These are phyloP conservation scores for Acromyrmex heyeri DNA, from an alignment of 1,140 invertebrate genomes.

Conservation along the genomic window DNA sequence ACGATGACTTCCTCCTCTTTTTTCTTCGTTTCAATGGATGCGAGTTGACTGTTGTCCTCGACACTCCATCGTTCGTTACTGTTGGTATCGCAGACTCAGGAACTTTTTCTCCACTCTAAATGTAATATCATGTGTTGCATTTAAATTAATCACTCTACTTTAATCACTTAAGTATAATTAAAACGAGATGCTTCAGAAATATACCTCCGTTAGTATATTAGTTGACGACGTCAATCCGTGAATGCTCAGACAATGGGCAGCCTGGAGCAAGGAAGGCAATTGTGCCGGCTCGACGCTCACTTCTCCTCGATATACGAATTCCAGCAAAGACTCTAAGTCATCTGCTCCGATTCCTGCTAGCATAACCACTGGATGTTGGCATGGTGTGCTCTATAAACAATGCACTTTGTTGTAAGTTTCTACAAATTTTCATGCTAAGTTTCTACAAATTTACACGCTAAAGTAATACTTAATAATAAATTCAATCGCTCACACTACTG, in stretches of 20 bases:
- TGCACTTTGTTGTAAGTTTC: slow-evolving; percentile 23
- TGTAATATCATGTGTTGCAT: neutral
- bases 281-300: slow-evolving; percentile 89
- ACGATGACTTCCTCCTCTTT: slow-evolving; percentile 84
- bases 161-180: neutral
- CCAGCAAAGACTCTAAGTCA: slow-evolving; percentile 88
- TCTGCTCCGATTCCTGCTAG: slow-evolving; percentile 89
- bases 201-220: slow-evolving; percentile 85
- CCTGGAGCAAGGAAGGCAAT: slow-evolving; percentile 88
- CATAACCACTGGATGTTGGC: slow-evolving; percentile 90
- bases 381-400: slow-evolving; percentile 88
- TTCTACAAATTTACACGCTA: neutral
- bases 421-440: neutral
- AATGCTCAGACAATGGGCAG: slow-evolving; percentile 89
- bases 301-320: slow-evolving; percentile 90
- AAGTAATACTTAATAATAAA: too few relatives aligned
- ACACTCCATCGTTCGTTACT: slow-evolving; percentile 76
- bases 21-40: slow-evolving; percentile 80
- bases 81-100: slow-evolving; percentile 82
- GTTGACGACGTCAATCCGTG: slow-evolving; percentile 88
- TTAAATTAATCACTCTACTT: neutral
- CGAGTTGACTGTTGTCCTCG: slow-evolving; percentile 78
- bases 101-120: slow-evolving; percentile 83
- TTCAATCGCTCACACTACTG: too few relatives aligned
- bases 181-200: slow-evolving; percentile 1